phyloP scores from a whole-genome alignment of 2,113 vertebrate species.

The Pelmatolapia mariae region DNA sequence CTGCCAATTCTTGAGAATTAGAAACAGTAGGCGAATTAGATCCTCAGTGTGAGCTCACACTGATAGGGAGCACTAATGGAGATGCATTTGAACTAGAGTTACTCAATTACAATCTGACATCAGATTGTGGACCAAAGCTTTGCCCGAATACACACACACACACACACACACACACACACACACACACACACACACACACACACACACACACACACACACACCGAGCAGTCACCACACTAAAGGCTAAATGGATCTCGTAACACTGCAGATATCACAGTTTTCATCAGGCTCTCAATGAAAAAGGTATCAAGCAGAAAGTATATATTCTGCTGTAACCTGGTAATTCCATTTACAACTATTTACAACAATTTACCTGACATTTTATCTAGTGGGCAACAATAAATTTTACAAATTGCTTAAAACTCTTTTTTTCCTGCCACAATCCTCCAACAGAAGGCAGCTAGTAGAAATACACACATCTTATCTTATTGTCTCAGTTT shows the following conservation, averaged over 20 bases:
- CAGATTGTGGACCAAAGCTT: slow-evolving; percentile 30
- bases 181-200: neutral
- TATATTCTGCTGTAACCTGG: slow-evolving; percentile 27
- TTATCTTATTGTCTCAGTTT: neutral
- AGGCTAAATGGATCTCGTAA: slow-evolving; percentile 40
- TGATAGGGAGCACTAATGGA: slow-evolving; percentile 53
- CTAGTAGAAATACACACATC: neutral
- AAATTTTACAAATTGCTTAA: slow-evolving; percentile 38
- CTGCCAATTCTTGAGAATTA: neutral
- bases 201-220: neutral
- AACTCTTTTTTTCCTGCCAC: neutral
- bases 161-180: neutral
- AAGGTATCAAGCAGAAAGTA: slow-evolving; percentile 21
- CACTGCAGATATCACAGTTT: slow-evolving; percentile 39
- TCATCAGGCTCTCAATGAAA: slow-evolving; percentile 47
- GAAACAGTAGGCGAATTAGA: slow-evolving; percentile 26
- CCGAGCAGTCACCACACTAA: neutral
- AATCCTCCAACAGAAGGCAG: neutral
- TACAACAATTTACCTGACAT: slow-evolving; percentile 20
- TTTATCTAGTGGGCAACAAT: slow-evolving; percentile 28
- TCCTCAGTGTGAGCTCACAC: slow-evolving; percentile 22
- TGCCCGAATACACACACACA: neutral
- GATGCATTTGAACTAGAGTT: slow-evolving; percentile 50
- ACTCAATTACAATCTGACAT: slow-evolving; percentile 61
- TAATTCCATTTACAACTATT: slow-evolving; percentile 36